Evolutionary conservation across 2,113 vertebrate genomes (phyloP).

Genomic region (Istiophorus platypterus): DNA sequence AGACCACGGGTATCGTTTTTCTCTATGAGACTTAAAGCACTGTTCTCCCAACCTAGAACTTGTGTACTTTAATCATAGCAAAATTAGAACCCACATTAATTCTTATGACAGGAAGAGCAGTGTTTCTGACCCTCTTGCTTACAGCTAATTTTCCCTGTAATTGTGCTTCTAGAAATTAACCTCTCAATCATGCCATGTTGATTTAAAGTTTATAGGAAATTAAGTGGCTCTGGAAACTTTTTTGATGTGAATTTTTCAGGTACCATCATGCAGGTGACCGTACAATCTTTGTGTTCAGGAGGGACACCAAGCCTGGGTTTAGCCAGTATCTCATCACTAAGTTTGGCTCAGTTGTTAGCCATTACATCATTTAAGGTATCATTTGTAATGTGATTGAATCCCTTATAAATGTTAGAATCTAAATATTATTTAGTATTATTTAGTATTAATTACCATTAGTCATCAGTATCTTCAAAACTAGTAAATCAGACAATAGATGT

Average conservation of each 20-base stretch:
- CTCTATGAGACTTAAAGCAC: background rate
- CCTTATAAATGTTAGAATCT: background rate
- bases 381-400: too few species aligned
- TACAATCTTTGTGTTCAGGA: too few species aligned
- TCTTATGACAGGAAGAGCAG: slow-evolving; percentile 14
- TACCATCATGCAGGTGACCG: background rate
- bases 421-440: background rate
- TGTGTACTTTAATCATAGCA: background rate
- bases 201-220: slow-evolving; percentile 15
- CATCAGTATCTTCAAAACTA: too few species aligned
- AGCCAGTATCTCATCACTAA: background rate
- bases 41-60: background rate
- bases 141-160: background rate
- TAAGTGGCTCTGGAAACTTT: background rate
- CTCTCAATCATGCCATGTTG: slow-evolving; percentile 6
- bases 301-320: background rate
- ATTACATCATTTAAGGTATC: background rate
- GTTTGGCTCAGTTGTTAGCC: background rate
- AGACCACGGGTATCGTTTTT: background rate
- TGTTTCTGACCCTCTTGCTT: slow-evolving; percentile 9
- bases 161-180: slow-evolving; percentile 23
- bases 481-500: background rate
- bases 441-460: too few species aligned
- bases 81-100: slow-evolving; percentile 30
- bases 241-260: background rate